Percentiles rank a stretch among this genome's conserved stretches.
Evolutionary conservation across 1,140 invertebrate species (phyloP).

Genomic region (Drosophila yakuba): DNA sequence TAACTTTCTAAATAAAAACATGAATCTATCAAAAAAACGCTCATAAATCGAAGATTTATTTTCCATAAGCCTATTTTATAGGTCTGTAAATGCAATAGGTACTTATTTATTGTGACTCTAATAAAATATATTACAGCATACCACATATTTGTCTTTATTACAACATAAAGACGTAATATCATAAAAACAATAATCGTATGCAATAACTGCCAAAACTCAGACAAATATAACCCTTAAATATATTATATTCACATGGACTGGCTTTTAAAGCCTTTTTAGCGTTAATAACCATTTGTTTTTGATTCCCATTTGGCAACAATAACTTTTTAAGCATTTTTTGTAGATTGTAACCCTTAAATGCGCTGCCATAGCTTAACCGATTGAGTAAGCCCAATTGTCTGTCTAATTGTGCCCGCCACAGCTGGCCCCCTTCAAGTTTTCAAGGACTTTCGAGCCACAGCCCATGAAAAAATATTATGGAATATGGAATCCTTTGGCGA

Average conservation of each 20-base stretch:
- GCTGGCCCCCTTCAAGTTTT: constrained; percentile 52
- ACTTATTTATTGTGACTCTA: too few relatives aligned
- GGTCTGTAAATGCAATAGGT: too few relatives aligned
- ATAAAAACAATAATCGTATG: background rate
- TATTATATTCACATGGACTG: background rate
- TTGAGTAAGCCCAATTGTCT: constrained; percentile 40
- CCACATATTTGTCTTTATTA: background rate
- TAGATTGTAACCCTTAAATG: constrained; percentile 35
- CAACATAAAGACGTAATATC: background rate
- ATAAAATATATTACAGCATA: background rate
- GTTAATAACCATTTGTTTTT: background rate
- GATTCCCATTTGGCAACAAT: constrained; percentile 27
- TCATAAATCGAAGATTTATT: too few relatives aligned
- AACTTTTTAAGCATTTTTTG: background rate
- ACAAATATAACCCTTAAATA: background rate
- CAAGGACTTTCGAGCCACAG: constrained; percentile 35
- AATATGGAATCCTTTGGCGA: constrained; percentile 28
- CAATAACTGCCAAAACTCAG: background rate
- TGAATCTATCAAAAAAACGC: too few relatives aligned
- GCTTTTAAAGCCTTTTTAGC: constrained; percentile 2
- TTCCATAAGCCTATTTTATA: too few relatives aligned
- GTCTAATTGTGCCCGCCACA: constrained; percentile 50
- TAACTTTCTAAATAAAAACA: too few relatives aligned
- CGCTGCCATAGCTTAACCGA: constrained; percentile 20
- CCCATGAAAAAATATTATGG: constrained; percentile 36